These are phyloP conservation scores for Cistogaster globosa DNA, from an alignment of 2,888 invertebrate genomes.

Conservation along the genomic window DNA sequence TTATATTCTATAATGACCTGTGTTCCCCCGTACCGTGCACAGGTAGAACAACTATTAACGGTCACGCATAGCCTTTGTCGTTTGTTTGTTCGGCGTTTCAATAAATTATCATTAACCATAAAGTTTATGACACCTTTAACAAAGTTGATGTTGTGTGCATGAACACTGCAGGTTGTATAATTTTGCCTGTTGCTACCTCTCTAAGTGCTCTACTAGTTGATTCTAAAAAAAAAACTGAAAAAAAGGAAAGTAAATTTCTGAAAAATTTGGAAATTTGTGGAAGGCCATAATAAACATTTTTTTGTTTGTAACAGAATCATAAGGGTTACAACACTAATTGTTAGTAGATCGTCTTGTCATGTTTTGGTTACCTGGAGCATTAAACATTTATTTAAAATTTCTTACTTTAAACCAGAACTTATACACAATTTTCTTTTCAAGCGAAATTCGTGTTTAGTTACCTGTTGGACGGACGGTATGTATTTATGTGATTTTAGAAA, in stretches of 20 bases:
- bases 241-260: conserved; percentile 6
- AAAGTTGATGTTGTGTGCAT: not conserved
- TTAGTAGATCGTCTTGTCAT: conserved; percentile 38
- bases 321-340: conserved; percentile 11
- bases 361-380: conserved; percentile 41
- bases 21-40: conserved; percentile 1
- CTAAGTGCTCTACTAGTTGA: conserved; percentile 21
- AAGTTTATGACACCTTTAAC: conserved; percentile 49
- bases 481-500: not conserved
- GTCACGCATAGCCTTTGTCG: conserved; percentile 10
- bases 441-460: conserved; percentile 1
- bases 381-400: not conserved
- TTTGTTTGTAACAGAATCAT: not conserved
- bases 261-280: conserved; percentile 11
- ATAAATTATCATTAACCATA: conserved; percentile 61
- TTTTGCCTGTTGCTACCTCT: not conserved
- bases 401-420: conserved; percentile 31
- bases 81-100: conserved; percentile 13
- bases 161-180: conserved; percentile 21
- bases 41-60: conserved; percentile 22
- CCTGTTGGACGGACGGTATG: conserved; percentile 7
- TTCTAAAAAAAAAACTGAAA: conserved; percentile 29
- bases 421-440: conserved; percentile 16
- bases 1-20: conserved; percentile 17
- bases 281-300: conserved; percentile 10